These are phyloP conservation scores for Bradypodion pumilum DNA, from an alignment of 2,797 vertebrate species.

Conservation along the genomic window DNA sequence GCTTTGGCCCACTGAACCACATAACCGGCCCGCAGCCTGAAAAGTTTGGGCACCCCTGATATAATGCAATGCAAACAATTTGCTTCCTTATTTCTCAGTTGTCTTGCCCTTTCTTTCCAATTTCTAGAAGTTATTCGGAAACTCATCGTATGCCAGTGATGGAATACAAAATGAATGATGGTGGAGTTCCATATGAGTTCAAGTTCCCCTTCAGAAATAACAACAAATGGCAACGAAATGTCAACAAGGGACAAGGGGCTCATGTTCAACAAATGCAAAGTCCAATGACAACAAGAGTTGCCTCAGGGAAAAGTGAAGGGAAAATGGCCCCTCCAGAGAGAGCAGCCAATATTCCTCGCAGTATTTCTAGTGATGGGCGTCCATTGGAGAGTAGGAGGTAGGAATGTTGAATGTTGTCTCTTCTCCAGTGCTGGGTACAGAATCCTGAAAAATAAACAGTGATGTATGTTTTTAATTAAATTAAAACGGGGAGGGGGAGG, in stretches of 20 bases:
- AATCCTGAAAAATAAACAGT: neutral
- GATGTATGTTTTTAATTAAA: neutral
- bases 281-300: conserved; percentile 82
- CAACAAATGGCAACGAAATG: conserved; percentile 92
- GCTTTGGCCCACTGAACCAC: no score
- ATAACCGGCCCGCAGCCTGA: no score
- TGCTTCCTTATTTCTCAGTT: neutral
- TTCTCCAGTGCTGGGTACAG: neutral
- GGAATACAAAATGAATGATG: conserved; percentile 97
- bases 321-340: conserved; percentile 83
- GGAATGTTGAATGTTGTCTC: fast-evolving
- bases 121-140: conserved; percentile 91
- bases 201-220: conserved; percentile 96
- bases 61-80: no score
- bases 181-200: conserved; percentile 91
- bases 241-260: conserved; percentile 78
- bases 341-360: conserved; percentile 86
- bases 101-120: conserved; percentile 23
- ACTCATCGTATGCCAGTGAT: conserved; percentile 95
- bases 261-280: conserved; percentile 79
- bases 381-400: conserved; percentile 90
- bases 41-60: no score
- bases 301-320: conserved; percentile 81
- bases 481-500: no score
- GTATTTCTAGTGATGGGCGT: conserved; percentile 94